Base-by-base conservation (phyloP, 2,113 vertebrate species). In the Tiliqua scincoides region DNA sequence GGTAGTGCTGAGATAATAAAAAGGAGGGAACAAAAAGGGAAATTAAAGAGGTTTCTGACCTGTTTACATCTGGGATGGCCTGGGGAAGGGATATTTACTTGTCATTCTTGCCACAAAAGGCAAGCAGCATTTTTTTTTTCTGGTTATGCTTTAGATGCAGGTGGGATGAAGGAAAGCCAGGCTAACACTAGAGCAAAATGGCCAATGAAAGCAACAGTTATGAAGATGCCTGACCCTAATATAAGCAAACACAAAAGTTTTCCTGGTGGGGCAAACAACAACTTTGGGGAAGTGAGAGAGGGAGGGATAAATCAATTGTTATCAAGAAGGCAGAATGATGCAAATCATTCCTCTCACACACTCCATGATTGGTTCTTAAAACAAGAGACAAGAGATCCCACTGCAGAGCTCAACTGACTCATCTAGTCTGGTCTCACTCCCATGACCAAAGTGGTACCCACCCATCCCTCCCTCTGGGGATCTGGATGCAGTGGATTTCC, bases 1-100 rank as follows among this genome's bases (percentile, higher is more conserved):
- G 23, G 59, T 59, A 9, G 15, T 21, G 37, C 18, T 71, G 82
- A 61, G 57, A 43, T 14, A 48, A 52, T 35, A 79, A 62, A 48
- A 5, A 80, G 67, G 84, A 73, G 37, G n/a, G 30, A 20, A 61
- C 15, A 37, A 43, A 43, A 79, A 30, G 10, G 35, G 8, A 83
- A 59, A 84, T 78, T 84, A 86, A 86, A 72, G 61, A 83, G 14
- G 17, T 43, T 76, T 79, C 76, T 32, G 54, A 6, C 11, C 32
- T 59, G 43, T 25, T 79, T 82, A 71, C 75, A 57, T 0, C 9
- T 17, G 61, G 75, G 57, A 43, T 20, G 1, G 1, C 23, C 61
- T 52, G 43, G 52, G 57, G 43, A 12, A 59, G 67, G 63, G 27
- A 30, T 40, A 63, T 61, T 57, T 43, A 77, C 35, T 89, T 70